Evolutionary conservation across 2,113 vertebrate species (phyloP).

Genomic region (Harpagus bidentatus): DNA sequence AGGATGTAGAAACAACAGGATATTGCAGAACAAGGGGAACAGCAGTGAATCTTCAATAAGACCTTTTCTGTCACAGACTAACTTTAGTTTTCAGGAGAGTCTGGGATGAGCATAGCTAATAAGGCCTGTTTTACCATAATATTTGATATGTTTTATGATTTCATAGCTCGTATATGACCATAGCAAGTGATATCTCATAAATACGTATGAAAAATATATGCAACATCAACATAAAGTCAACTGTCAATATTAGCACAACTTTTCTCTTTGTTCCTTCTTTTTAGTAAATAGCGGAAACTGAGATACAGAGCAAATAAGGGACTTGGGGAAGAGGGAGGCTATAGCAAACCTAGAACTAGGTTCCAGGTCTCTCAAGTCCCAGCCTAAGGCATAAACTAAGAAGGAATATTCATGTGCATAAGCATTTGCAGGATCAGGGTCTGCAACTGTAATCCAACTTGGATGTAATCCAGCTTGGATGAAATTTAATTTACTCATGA

Average conservation of each 20-base stretch:
- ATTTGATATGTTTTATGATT: background rate
- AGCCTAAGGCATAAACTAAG: background rate
- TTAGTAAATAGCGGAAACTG: background rate
- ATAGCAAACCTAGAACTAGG: constrained; percentile 14
- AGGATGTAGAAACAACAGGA: background rate
- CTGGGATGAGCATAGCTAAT: background rate
- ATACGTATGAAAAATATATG: background rate
- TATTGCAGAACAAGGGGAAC: background rate
- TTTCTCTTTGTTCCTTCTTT: background rate
- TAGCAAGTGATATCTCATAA: background rate
- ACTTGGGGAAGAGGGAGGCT: background rate
- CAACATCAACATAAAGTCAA: background rate
- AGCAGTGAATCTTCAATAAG: background rate
- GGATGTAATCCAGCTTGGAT: constrained; percentile 44
- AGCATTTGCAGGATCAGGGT: background rate
- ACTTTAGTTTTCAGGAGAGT: background rate
- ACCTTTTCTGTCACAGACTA: background rate
- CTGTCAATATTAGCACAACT: background rate
- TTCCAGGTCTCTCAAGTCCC: constrained; percentile 33
- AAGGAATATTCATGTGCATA: background rate
- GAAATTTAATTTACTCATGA: constrained; percentile 65
- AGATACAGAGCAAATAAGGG: background rate
- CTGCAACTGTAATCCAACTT: constrained; percentile 11
- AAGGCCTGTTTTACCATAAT: background rate
- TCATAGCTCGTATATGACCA: background rate